phyloP scores from a whole-genome alignment of 2,888 invertebrate species.

The Ophion ellenae region DNA sequence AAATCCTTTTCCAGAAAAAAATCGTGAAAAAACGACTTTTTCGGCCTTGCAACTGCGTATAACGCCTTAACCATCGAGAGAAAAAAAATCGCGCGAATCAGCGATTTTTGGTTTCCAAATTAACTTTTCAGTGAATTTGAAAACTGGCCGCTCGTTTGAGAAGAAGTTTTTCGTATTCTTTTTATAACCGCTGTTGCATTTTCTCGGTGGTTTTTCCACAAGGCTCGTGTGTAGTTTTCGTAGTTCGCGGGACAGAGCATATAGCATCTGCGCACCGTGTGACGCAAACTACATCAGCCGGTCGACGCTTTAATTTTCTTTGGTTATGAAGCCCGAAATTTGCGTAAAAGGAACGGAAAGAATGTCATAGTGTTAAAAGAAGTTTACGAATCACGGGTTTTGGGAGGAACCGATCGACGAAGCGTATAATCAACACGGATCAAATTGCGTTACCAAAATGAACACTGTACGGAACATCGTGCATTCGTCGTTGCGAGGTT shows the following conservation, averaged over 20 bases:
- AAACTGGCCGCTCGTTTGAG: too few species aligned
- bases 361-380: neutral
- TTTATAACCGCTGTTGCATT: too few species aligned
- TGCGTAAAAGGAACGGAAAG: neutral
- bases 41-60: too few species aligned
- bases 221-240: neutral
- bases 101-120: too few species aligned
- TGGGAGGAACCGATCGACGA: neutral
- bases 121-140: too few species aligned
- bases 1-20: too few species aligned
- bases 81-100: too few species aligned
- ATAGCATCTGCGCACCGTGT: neutral
- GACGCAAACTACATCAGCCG: neutral
- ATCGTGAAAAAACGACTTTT: too few species aligned
- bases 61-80: too few species aligned
- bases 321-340: neutral
- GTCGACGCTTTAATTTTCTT: neutral
- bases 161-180: too few species aligned
- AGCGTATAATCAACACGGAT: neutral
- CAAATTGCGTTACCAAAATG: neutral
- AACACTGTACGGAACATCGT: constrained; percentile 18
- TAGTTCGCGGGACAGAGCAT: neutral
- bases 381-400: neutral
- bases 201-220: too few species aligned
- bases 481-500: constrained; percentile 36